A percentile compares a stretch with the other conserved stretches of the same genome.
Conservation (phyloP, 2,888 invertebrate species). For the Sceliomorpha sp. region DNA sequence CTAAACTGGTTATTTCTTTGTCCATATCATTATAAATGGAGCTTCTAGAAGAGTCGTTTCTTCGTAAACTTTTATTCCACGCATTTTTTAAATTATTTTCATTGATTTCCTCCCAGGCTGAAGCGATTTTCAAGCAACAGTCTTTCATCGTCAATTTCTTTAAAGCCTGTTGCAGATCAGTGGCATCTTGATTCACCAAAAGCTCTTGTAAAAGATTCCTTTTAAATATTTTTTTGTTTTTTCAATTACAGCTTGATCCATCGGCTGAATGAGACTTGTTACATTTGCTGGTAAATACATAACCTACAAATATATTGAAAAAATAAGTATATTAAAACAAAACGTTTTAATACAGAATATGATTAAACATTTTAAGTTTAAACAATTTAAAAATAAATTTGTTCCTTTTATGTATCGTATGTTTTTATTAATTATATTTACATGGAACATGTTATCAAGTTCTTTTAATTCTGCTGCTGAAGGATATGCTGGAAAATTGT, state of each 20-base stretch:
- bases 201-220: conserved; percentile 1
- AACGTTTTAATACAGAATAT: too few species aligned
- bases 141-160: conserved; percentile 10
- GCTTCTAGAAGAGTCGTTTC: too few species aligned
- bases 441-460: conserved; percentile 13
- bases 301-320: not conserved
- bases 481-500: conserved; percentile 22
- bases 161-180: conserved; percentile 1
- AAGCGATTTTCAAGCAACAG: not conserved
- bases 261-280: not conserved
- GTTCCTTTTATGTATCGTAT: too few species aligned
- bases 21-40: not conserved
- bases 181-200: not conserved
- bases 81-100: conserved; percentile 11
- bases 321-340: not conserved
- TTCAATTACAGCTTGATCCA: conserved; percentile 7
- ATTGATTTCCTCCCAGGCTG: conserved; percentile 9
- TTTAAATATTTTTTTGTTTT: conserved; percentile 5
- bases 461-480: conserved; percentile 12
- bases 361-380: too few species aligned
- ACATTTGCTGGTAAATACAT: conserved; percentile 2
- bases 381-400: conserved; percentile 1
- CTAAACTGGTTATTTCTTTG: too few species aligned
- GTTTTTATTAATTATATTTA: conserved; percentile 4
- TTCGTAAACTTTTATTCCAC: conserved; percentile 15